These are phyloP conservation scores for Patella depressa DNA, from an alignment of 2,888 invertebrate species.

Conservation along the genomic window DNA sequence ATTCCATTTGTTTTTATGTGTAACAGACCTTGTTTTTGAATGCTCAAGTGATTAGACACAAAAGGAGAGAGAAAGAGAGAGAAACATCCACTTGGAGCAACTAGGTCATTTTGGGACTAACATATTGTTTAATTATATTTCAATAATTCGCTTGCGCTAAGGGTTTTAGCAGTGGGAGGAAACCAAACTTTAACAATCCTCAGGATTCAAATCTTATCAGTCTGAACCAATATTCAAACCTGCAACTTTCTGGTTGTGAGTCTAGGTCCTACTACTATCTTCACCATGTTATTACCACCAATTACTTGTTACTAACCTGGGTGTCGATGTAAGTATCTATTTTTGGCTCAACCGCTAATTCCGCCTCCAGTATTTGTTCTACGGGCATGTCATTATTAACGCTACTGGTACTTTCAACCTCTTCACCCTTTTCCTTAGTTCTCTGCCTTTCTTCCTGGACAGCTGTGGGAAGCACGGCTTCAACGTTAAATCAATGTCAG, in stretches of 20 bases:
- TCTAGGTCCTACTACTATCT: background rate
- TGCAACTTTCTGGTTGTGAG: no score
- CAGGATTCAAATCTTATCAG: no score
- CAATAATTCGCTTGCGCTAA: no score
- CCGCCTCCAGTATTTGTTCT: constrained; percentile 93
- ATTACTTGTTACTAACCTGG: constrained; percentile 72
- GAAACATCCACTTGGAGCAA: no score
- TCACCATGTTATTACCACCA: background rate
- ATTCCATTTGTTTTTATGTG: no score
- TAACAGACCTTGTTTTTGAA: background rate
- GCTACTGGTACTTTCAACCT: constrained; percentile 82
- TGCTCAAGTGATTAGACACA: no score
- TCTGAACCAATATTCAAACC: no score
- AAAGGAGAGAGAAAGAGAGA: no score
- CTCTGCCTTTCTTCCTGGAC: constrained; percentile 93
- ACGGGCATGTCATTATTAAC: constrained; percentile 90
- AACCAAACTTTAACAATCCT: no score
- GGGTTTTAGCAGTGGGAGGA: no score
- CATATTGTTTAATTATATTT: no score
- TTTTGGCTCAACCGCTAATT: constrained; percentile 80
- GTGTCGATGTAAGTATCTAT: constrained; percentile 74
- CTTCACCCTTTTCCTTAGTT: constrained; percentile 80
- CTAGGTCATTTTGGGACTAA: no score
- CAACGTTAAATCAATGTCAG: constrained; percentile 9
- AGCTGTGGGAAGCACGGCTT: constrained; percentile 48